A percentile compares a stretch with the other conserved stretches of the same genome.
These are phyloP conservation scores for Hemiscyllium ocellatum DNA, from an alignment of 2,113 vertebrate genomes.

Conservation along the genomic window DNA sequence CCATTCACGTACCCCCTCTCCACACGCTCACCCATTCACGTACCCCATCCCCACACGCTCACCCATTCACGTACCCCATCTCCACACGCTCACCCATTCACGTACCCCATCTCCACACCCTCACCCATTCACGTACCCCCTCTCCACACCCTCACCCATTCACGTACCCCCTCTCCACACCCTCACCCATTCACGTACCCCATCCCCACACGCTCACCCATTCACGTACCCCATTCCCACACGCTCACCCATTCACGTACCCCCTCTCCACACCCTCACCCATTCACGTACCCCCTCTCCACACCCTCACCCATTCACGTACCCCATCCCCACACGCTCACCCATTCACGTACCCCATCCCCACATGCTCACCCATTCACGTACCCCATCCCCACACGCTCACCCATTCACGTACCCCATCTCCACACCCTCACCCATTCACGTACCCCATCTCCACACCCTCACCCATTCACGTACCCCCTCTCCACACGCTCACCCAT, in stretches of 20 bases:
- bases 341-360: background rate
- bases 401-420: background rate
- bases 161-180: background rate
- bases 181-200: background rate
- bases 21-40: background rate
- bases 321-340: no score
- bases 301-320: no score
- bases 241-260: background rate
- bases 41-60: background rate
- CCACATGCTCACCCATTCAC: background rate
- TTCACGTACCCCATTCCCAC: no score
- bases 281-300: no score
- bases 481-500: background rate
- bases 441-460: background rate
- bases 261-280: background rate
- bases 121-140: background rate
- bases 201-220: background rate
- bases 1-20: no score
- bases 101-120: background rate
- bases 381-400: background rate
- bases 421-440: background rate
- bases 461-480: background rate
- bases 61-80: background rate
- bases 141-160: background rate
- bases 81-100: background rate